Evolutionary conservation across 2,797 vertebrate genomes (phyloP), one percentile per base, ranked within the genome.

Genomic region (Sebastolobus altivelis): DNA sequence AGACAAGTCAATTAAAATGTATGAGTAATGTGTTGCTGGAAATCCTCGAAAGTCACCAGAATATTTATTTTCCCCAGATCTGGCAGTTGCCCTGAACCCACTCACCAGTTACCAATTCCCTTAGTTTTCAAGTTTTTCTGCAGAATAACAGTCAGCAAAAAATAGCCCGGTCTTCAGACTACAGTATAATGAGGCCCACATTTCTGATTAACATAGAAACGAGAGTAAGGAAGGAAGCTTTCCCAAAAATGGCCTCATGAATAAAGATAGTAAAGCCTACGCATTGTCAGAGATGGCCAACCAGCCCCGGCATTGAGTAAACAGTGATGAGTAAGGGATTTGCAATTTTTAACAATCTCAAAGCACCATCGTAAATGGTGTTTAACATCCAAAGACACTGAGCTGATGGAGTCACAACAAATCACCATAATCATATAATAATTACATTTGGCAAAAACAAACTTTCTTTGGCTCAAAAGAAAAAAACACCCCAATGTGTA

Each of bases 281-380:
- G 0, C 62, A 18, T 72, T 72, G 59, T 77, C 61, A 75, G 59
- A 72, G 22, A 84, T 49, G 71, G 68, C 80, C 78, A 85, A 73
- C 35, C 65, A 85, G 76, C 61, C 46, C 18, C 16, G 10, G 61
- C 29, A 79, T 62, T 43, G 65, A 74, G 52, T 73, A 14, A 68
- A 73, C 37, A 81, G 49, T 56, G 68, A 85, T 88, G 87, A 89
- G 56, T 93, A 87, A 91, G 69, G 59, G 74, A 85, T 88, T 77
- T 81, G 27, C 73, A 71, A 72, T 84, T 84, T 87, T 77, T 69
- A 46, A 67, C 59, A 12, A 62, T 75, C 33, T 65, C 27, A 87
- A 75, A 76, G 31, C 77, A 61, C 27, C 38, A 2, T 82, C 46
- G 74, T 85, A 86, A 78, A 82, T 72, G 1, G 35, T 59, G 43